Base-by-base conservation (phyloP, 2,888 invertebrate species). In the Fragum sueziense region DNA sequence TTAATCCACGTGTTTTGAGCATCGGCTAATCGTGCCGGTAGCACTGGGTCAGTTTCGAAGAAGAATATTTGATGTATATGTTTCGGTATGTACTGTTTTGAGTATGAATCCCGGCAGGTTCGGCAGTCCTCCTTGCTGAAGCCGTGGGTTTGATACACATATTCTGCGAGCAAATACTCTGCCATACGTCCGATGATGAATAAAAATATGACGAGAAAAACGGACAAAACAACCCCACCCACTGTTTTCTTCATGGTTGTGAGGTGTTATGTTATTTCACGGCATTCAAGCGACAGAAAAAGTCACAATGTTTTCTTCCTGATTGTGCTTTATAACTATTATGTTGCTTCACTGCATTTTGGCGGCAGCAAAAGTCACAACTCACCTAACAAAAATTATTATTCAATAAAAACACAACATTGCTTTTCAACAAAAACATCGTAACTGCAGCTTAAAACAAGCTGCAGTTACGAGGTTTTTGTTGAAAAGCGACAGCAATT, bases 1-100 rank as follows among this genome's bases (percentile, higher is more conserved):
- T 33, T 51, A 33, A 62, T 51, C 78, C 78, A 78, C 11, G 69
- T 70, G 4, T 29, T 34, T 31, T 70, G 69, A 4, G 70, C 78
- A 22, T 52, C 29, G n/a, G 22, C 27, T 9, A 74, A 54, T 22
- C 70, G 61, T 9, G 59, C 65, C n/a, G 78, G 78, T 20, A 78
- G 20, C 7, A 54, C 33, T 22, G 34, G 22, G 47, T 72, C 72
- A 9, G 78, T 78, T 57, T 78, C 78, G 59, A 59, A 78, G 52
- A 78, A 74, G 59, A 70, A 78, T 29, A 78, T 74, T 31, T 78
- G 78, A 54, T 78, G 78, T 52, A 78, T 73, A 20, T 34, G 73
- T 6, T 78, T 51, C 1, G 78, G 78, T 11, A 78, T 74, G 17
- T 17, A 14, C 14, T 25, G 2, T 11, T 27, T 14, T 27, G 25